A percentile compares a stretch with the other conserved stretches of the same genome.
Evolutionary conservation across 2,113 vertebrate genomes (phyloP).

Genomic region (Ciconia stormi): DNA sequence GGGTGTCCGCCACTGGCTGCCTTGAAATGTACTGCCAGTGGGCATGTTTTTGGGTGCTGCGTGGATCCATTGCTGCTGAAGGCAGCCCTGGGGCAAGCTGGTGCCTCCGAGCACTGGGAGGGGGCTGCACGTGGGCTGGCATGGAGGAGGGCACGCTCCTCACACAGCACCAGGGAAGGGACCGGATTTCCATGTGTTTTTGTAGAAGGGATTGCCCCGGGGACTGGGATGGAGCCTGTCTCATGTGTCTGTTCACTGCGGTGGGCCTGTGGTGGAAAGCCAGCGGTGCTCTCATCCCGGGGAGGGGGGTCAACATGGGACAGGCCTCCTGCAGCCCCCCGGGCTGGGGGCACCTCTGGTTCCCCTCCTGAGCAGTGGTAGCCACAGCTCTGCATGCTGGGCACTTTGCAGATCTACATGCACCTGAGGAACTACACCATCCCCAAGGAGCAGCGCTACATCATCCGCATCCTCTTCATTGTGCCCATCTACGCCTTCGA

Average conservation of each 20-base stretch:
- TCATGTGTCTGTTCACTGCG: accelerated
- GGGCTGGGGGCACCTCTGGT: neutral
- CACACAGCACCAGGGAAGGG: neutral
- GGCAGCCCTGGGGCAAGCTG: neutral
- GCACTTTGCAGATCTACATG: conserved; percentile 83
- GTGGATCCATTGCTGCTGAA: accelerated
- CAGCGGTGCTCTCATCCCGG: accelerated
- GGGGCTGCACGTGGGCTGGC: neutral
- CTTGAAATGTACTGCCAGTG: neutral
- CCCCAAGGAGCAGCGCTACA: conserved; percentile 93
- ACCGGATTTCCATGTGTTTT: neutral
- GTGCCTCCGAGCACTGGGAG: neutral
- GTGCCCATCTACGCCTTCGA: conserved; percentile 92
- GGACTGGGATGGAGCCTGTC: neutral
- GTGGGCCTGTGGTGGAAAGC: neutral
- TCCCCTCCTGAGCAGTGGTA: neutral
- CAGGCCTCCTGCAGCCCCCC: neutral
- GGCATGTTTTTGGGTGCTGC: neutral
- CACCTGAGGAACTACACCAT: conserved; percentile 90
- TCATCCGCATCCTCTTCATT: conserved; percentile 94
- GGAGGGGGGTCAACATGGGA: neutral
- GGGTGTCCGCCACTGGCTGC: neutral
- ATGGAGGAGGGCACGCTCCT: neutral
- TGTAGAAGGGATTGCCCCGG: neutral
- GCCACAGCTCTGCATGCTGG: neutral